A percentile compares a stretch with the other conserved stretches of the same genome.
Conservation (phyloP, 2,113 vertebrate species). For the Channa maculata region DNA sequence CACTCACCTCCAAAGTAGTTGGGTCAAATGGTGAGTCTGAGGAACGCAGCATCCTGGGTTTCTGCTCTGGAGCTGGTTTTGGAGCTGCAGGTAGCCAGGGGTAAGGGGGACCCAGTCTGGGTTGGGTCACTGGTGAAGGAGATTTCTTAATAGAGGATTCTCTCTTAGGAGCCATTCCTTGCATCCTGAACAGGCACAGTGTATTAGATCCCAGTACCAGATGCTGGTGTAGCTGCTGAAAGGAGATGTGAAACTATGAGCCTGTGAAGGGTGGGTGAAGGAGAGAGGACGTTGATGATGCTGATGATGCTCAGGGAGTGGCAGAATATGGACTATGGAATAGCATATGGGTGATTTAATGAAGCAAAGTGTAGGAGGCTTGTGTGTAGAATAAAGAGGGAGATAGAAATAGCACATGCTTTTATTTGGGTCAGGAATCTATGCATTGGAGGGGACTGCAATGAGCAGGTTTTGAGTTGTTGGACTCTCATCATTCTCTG, state of each 20-base stretch:
- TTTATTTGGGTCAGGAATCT: slow-evolving; percentile 72
- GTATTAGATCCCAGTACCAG: slow-evolving; percentile 17
- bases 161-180: slow-evolving; percentile 81
- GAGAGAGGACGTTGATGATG: slow-evolving; percentile 36
- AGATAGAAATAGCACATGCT: slow-evolving; percentile 52
- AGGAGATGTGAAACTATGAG: slow-evolving; percentile 34
- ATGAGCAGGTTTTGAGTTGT: not conserved
- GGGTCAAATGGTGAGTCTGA: slow-evolving; percentile 84
- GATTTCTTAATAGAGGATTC: slow-evolving; percentile 83
- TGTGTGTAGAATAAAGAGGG: slow-evolving; percentile 30
- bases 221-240: slow-evolving; percentile 23
- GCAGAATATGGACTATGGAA: slow-evolving; percentile 52
- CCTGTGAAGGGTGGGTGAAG: slow-evolving; percentile 18
- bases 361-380: slow-evolving; percentile 46
- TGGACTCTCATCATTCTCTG: not conserved
- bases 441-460: slow-evolving; percentile 2
- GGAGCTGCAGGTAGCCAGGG: slow-evolving; percentile 71
- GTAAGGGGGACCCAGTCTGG: slow-evolving; percentile 82
- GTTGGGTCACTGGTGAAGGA: slow-evolving; percentile 71
- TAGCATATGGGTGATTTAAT: slow-evolving; percentile 38
- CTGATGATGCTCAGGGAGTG: slow-evolving; percentile 60
- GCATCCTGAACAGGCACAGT: not conserved
- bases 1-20: slow-evolving; percentile 83
- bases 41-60: slow-evolving; percentile 80
- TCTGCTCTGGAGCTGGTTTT: slow-evolving; percentile 74